Evolutionary conservation across 2,888 invertebrate species (phyloP).

Genomic region (Agrilus cyanescens): DNA sequence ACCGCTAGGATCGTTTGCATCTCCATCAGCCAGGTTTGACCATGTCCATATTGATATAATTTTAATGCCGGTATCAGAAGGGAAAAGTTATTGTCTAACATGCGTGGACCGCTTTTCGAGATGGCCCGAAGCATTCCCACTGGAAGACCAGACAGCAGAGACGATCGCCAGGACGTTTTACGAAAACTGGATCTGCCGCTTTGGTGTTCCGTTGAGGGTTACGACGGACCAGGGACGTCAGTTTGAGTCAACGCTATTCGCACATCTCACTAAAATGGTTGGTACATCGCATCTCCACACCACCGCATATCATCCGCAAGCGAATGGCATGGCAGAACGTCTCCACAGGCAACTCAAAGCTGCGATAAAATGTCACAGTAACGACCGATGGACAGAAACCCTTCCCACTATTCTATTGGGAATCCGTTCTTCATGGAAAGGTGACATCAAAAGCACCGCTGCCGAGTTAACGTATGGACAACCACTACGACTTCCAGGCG

Average conservation of each 20-base stretch:
- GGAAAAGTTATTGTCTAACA: conserved; percentile 7
- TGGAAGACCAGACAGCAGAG: conserved; percentile 19
- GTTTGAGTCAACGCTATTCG: conserved; percentile 22
- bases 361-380: conserved; percentile 15
- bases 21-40: neutral
- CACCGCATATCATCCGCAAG: conserved; percentile 15
- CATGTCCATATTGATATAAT: too few relatives aligned
- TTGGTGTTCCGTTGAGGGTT: conserved; percentile 20
- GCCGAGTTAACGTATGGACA: conserved; percentile 13
- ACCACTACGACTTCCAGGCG: conserved; percentile 12
- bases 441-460: conserved; percentile 11
- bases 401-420: conserved; percentile 19
- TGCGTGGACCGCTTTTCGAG: conserved; percentile 20
- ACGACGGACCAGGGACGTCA: conserved; percentile 24
- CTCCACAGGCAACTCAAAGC: conserved; percentile 17
- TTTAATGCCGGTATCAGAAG: conserved; percentile 2
- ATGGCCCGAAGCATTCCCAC: conserved; percentile 23
- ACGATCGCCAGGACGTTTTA: conserved; percentile 19
- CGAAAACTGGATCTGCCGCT: conserved; percentile 19
- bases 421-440: conserved; percentile 18
- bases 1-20: neutral
- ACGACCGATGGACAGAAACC: conserved; percentile 14
- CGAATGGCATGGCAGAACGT: conserved; percentile 17
- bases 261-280: conserved; percentile 13
- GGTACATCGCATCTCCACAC: conserved; percentile 18